Evolutionary conservation across 1,140 invertebrate genomes (phyloP).

Genomic region (Calosoma granatense): DNA sequence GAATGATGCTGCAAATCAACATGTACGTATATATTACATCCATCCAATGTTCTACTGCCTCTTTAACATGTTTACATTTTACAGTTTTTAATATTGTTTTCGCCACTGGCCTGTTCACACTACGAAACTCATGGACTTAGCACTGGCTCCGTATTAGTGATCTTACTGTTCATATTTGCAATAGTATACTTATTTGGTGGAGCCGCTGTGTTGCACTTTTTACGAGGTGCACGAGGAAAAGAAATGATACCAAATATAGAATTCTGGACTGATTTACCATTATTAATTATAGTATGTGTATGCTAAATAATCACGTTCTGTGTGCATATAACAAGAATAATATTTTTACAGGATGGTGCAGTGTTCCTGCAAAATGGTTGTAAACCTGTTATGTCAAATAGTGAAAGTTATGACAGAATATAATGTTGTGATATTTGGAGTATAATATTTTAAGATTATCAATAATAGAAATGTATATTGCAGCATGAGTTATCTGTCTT

Average conservation of each 20-base stretch:
- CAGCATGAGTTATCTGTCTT: too few relatives aligned
- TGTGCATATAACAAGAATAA: not conserved
- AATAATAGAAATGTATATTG: too few relatives aligned
- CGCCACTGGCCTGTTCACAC: constrained; percentile 16
- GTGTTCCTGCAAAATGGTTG: constrained; percentile 35
- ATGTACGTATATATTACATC: too few relatives aligned
- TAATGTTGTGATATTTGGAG: not conserved
- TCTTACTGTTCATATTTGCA: constrained; percentile 22
- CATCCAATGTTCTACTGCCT: too few relatives aligned
- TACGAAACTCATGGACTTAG: constrained; percentile 19
- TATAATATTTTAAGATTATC: too few relatives aligned
- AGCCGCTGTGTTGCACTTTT: constrained; percentile 41
- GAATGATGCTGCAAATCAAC: constrained; percentile 13
- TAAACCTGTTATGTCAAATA: constrained; percentile 29
- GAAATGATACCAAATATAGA: constrained; percentile 45
- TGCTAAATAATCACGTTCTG: not conserved
- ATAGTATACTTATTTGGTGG: constrained; percentile 32
- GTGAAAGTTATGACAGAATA: constrained; percentile 8
- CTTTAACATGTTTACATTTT: too few relatives aligned
- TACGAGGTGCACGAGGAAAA: constrained; percentile 43
- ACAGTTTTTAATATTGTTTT: constrained; percentile 20
- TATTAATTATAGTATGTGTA: constrained; percentile 39
- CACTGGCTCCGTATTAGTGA: constrained; percentile 25
- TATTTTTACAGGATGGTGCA: constrained; percentile 37
- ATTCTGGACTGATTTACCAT: constrained; percentile 44